Evolutionary conservation across 2,113 vertebrate genomes (phyloP), one percentile per base, ranked within the genome.

Genomic region (Caranx ignobilis): DNA sequence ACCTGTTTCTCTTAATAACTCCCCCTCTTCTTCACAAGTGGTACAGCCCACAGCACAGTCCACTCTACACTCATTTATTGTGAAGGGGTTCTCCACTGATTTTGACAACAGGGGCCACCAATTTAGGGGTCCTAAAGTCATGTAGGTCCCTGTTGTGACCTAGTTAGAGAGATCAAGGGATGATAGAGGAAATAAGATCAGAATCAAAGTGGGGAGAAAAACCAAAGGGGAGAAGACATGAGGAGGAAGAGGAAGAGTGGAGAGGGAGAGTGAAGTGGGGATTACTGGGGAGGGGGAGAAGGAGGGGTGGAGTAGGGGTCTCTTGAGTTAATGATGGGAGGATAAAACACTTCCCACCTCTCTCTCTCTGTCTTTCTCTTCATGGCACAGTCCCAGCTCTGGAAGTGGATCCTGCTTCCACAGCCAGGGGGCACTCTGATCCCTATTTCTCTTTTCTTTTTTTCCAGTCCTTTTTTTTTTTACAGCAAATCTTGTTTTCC

Each of bases 171-270:
- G 64, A 89, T 95, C 95, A 95, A 92, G 92, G 93, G 94, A 95
- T 91, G 88, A 95, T 94, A 95, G 90, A 87, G 95, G 94, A 95
- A 96, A 95, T 93, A 95, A 92, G 95, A 95, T 95, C 95, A 95
- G 91, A 96, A 96, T 96, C 94, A 93, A 95, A 96, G 92, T 41
- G 61, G 62, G 19, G 71, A 52, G 55, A 56, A 8, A 41, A 35
- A 31, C 0, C 11, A 11, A 11, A 41, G 18, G 6, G 13, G 15
- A 26, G 1, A 50, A 55, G 1, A 11, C 11, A 57, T 4, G 15
- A 7, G 1, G 47, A 43, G 15, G 21, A 74, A 39, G 26, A 50
- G n/a, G 6, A 48, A 43, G 21, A 35, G 19, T 43, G 18, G n/a
- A n/a, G 31, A 66, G 47, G 57, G 89, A 94, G 93, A 95, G 89